Evolutionary conservation across 2,797 vertebrate species (phyloP).

Genomic region (Phalanger gymnotis): DNA sequence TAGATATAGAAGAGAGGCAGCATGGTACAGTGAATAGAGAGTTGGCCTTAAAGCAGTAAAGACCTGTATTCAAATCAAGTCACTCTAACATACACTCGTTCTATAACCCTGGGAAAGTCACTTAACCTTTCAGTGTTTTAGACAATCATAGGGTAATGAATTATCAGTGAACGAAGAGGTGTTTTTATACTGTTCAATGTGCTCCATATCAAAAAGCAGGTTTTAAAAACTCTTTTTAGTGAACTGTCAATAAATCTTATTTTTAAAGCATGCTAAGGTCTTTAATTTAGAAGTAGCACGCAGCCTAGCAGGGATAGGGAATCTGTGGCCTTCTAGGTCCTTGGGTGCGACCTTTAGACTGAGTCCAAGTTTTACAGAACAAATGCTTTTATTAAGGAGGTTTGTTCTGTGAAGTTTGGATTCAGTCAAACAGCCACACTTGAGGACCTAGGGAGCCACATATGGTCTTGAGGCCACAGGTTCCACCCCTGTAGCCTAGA

Average conservation of each 20-base stretch:
- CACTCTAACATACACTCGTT: not conserved
- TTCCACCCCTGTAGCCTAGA: not conserved
- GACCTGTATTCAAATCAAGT: not conserved
- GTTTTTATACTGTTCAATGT: not conserved
- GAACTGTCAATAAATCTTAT: not conserved
- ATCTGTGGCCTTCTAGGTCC: no score
- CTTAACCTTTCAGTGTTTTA: not conserved
- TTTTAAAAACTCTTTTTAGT: not conserved
- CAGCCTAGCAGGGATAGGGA: no score
- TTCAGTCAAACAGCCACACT: no score
- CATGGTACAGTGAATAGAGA: not conserved
- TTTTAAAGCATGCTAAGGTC: not conserved
- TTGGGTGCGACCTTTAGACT: no score
- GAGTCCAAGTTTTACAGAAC: no score
- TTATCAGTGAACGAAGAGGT: not conserved
- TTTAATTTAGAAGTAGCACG: not conserved
- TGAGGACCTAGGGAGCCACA: no score
- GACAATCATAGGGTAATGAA: not conserved
- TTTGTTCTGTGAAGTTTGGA: no score
- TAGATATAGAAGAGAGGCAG: not conserved
- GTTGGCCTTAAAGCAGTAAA: not conserved
- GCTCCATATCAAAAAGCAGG: not conserved
- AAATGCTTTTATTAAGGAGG: no score
- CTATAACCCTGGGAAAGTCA: not conserved
- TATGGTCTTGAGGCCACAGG: no score